Evolutionary conservation across 2,113 vertebrate genomes (phyloP).

Genomic region (Syngnathoides biaculeatus): DNA sequence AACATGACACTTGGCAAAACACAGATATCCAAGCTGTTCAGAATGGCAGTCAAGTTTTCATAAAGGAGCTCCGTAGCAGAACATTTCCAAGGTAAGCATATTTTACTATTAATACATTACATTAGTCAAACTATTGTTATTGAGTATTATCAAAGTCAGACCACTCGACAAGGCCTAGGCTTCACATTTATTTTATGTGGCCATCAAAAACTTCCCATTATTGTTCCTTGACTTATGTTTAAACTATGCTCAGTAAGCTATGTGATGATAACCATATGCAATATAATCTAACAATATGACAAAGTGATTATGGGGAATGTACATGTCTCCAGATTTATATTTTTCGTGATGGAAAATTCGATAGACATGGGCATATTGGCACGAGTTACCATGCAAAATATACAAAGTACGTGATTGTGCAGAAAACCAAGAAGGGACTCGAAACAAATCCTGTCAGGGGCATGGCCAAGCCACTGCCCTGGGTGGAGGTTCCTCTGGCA

Average conservation of each 20-base stretch:
- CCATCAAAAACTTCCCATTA: neutral
- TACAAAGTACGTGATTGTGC: no score
- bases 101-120: no score
- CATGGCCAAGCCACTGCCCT: no score
- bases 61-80: slow-evolving; percentile 91
- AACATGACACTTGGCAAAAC: slow-evolving; percentile 85
- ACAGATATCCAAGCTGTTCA: slow-evolving; percentile 91
- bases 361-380: neutral
- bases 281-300: neutral
- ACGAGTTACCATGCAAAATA: no score
- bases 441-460: no score
- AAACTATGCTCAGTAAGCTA: neutral
- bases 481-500: no score
- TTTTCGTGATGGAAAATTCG: neutral
- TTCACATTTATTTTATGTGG: neutral
- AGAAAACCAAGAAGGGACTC: no score
- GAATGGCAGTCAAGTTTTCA: slow-evolving; percentile 96
- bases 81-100: slow-evolving; percentile 89
- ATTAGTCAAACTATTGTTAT: neutral
- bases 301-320: neutral
- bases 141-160: neutral
- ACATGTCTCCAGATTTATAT: no score
- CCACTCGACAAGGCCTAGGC: no score
- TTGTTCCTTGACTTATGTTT: neutral
- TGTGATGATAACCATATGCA: no score